Percentiles rank a stretch among this genome's conserved stretches.
Evolutionary conservation across 2,888 invertebrate species (phyloP).

Genomic region (Glaucopsyche alexis): DNA sequence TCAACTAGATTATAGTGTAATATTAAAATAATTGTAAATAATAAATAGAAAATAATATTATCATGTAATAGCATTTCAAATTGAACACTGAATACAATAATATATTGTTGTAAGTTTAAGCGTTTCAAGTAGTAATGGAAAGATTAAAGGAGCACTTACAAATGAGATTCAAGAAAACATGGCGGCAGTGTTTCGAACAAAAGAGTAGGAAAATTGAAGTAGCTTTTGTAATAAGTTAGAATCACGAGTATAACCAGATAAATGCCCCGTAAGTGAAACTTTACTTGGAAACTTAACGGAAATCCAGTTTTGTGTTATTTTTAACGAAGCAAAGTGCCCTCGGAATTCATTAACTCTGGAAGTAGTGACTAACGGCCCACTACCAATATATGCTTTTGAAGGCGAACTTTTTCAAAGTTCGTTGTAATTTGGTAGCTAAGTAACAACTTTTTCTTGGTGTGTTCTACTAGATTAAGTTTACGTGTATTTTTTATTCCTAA

Average conservation of each 20-base stretch:
- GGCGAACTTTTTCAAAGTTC: slow-evolving; percentile 35
- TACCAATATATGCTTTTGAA: slow-evolving; percentile 35
- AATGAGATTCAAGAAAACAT: slow-evolving; percentile 43
- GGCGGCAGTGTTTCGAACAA: slow-evolving; percentile 20
- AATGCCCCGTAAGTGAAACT: slow-evolving; percentile 73
- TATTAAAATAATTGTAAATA: neutral
- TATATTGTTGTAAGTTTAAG: neutral
- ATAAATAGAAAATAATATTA: neutral
- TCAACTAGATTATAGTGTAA: too few species aligned
- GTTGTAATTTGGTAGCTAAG: slow-evolving; percentile 29
- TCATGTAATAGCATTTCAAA: neutral
- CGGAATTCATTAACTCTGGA: slow-evolving; percentile 71
- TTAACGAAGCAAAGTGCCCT: slow-evolving; percentile 67
- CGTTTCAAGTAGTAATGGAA: slow-evolving; percentile 8
- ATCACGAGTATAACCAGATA: slow-evolving; percentile 63
- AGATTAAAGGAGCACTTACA: slow-evolving; percentile 18
- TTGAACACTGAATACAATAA: neutral
- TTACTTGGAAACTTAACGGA: slow-evolving; percentile 61
- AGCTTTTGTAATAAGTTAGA: slow-evolving; percentile 34
- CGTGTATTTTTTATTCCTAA: neutral
- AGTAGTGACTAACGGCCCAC: slow-evolving; percentile 54
- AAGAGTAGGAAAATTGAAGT: slow-evolving; percentile 31
- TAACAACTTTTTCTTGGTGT: slow-evolving; percentile 3
- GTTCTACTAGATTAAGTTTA: slow-evolving; percentile 20
- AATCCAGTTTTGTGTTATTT: slow-evolving; percentile 72